Conservation (phyloP, 2,113 vertebrate species). For the Cercocebus atys region DNA sequence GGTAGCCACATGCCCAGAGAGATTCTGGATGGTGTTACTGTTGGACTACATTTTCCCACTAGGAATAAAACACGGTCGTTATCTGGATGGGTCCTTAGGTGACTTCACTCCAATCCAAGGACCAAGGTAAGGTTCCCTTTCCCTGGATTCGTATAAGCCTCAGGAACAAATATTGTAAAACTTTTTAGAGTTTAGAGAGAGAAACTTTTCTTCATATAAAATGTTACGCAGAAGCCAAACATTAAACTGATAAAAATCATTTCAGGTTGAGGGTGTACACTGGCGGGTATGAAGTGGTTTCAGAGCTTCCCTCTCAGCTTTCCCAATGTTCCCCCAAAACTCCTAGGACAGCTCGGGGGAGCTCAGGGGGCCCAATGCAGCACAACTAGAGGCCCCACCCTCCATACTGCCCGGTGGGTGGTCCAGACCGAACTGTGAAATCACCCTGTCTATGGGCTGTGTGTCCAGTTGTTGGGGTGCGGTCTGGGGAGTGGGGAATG, state of each 20-base stretch:
- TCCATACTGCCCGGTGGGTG: not conserved
- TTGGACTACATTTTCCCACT: not conserved
- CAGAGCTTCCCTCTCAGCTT: not conserved
- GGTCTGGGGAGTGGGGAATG: not conserved
- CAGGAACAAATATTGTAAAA: not conserved
- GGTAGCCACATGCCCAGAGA: not conserved
- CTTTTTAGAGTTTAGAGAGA: not conserved
- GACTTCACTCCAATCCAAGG: not conserved
- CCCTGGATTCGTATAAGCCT: not conserved
- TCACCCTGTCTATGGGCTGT: accelerated
- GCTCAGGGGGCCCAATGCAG: not conserved
- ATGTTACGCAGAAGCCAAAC: not conserved
- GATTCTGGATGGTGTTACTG: not conserved
- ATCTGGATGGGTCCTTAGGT: not conserved
- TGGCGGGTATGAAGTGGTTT: not conserved
- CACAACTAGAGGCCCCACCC: not conserved
- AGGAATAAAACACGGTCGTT: not conserved
- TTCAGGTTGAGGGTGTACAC: not conserved
- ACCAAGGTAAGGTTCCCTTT: not conserved
- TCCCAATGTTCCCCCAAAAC: not conserved
- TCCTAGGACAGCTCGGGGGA: not conserved
- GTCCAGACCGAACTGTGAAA: not conserved
- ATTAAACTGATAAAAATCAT: not conserved
- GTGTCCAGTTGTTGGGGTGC: not conserved
- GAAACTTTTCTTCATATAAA: not conserved